Evolutionary conservation across 2,113 vertebrate species (phyloP).

Genomic region (Ondatra zibethicus): DNA sequence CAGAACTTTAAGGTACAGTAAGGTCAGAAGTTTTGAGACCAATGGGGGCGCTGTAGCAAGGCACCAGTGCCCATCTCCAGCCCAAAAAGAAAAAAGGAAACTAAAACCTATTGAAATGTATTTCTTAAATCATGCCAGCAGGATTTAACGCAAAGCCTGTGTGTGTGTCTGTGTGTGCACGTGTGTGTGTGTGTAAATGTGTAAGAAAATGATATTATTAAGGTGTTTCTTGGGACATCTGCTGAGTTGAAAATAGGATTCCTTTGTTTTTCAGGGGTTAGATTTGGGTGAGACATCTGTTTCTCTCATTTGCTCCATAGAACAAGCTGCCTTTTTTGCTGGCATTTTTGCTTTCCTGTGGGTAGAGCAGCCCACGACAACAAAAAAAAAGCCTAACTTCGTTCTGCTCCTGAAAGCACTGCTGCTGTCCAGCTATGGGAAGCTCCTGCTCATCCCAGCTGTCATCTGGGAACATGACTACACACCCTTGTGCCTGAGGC

Average conservation of each 20-base stretch:
- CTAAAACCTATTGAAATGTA: neutral
- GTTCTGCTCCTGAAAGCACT: slow-evolving; percentile 92
- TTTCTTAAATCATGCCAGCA: neutral
- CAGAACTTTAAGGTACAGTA: neutral
- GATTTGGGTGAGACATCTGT: neutral
- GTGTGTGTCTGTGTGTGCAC: neutral
- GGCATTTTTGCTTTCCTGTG: slow-evolving; percentile 91
- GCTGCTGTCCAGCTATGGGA: slow-evolving; percentile 96
- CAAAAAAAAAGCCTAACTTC: slow-evolving; percentile 81
- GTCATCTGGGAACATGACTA: slow-evolving; percentile 99
- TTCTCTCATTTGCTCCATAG: slow-evolving; percentile 83
- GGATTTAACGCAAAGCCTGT: neutral
- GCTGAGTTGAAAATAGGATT: neutral
- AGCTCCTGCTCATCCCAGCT: slow-evolving; percentile 95
- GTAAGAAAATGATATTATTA: neutral
- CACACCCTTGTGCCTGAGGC: slow-evolving; percentile 92
- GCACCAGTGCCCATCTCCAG: too few species aligned
- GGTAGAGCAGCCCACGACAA: slow-evolving; percentile 80
- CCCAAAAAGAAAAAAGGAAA: neutral
- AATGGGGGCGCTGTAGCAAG: neutral
- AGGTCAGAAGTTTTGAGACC: neutral
- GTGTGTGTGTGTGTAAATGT: neutral
- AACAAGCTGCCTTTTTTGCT: slow-evolving; percentile 92
- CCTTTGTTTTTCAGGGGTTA: neutral
- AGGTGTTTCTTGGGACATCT: neutral